These are phyloP conservation scores for Macropus fuliginosus DNA, from an alignment of 2,797 vertebrate species.

Conservation along the genomic window DNA sequence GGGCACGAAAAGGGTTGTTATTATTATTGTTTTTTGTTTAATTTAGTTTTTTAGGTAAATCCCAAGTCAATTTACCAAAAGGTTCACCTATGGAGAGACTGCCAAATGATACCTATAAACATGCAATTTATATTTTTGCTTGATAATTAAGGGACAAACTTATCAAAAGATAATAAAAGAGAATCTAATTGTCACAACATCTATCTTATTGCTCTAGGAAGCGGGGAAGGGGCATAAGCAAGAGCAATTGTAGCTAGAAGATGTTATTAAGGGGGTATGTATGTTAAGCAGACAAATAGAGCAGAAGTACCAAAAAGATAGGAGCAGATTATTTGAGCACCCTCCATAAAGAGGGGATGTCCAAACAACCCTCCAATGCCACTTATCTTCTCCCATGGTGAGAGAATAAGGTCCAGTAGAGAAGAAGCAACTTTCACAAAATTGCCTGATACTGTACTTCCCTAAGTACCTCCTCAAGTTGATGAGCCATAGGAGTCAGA, in stretches of 20 bases:
- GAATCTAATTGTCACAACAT: background rate
- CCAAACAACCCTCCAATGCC: background rate
- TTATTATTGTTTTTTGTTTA: background rate
- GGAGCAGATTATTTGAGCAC: no score
- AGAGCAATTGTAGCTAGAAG: background rate
- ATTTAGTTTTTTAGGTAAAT: slow-evolving; percentile 13
- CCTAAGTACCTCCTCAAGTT: background rate
- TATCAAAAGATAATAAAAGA: slow-evolving; percentile 7
- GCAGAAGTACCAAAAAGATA: background rate
- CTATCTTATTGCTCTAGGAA: background rate
- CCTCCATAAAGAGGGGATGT: background rate
- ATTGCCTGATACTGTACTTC: background rate
- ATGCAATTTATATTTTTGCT: background rate
- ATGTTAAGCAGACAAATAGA: background rate
- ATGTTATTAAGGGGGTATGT: accelerated
- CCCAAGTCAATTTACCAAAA: background rate
- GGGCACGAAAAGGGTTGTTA: slow-evolving; percentile 25
- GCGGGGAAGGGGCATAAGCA: background rate
- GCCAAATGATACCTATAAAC: background rate
- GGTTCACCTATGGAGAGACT: background rate
- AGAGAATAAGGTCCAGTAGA: background rate
- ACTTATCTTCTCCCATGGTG: background rate
- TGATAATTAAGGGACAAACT: background rate
- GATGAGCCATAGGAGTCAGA: background rate
- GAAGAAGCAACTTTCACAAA: background rate